These are phyloP conservation scores for Dissostichus mawsoni DNA, from an alignment of 2,113 vertebrate species.

Conservation along the genomic window DNA sequence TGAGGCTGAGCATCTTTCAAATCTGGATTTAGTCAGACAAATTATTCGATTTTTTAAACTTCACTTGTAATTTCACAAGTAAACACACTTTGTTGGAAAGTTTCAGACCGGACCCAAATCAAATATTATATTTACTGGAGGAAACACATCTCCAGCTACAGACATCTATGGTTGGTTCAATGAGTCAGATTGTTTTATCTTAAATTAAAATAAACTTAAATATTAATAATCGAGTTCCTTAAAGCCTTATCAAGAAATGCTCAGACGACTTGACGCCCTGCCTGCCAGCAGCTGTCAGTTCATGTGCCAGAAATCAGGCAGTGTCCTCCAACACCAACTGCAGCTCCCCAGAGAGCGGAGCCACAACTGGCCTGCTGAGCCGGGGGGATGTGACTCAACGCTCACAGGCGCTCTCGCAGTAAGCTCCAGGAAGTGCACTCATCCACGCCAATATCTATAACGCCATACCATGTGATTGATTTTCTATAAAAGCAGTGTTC, in stretches of 20 bases:
- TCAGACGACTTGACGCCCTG: slow-evolving; percentile 73
- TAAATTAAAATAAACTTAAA: background rate
- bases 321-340: slow-evolving; percentile 77
- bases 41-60: background rate
- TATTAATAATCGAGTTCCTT: slow-evolving; percentile 21
- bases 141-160: background rate
- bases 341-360: slow-evolving; percentile 69
- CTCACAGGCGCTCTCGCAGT: slow-evolving; percentile 51
- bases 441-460: slow-evolving; percentile 59
- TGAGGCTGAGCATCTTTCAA: too few relatives aligned
- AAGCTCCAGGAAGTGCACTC: slow-evolving; percentile 64
- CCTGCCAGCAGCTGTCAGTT: slow-evolving; percentile 78
- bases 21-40: background rate
- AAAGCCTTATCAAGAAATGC: slow-evolving; percentile 58
- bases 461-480: slow-evolving; percentile 43
- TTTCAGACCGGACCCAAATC: background rate
- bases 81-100: too few relatives aligned
- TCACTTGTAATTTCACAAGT: background rate
- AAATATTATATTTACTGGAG: background rate
- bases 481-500: slow-evolving; percentile 47
- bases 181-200: background rate
- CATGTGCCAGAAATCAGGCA: slow-evolving; percentile 75
- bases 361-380: slow-evolving; percentile 74
- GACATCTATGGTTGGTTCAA: background rate
- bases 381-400: slow-evolving; percentile 69